A percentile compares a stretch with the other conserved stretches of the same genome.
Evolutionary conservation across 2,888 invertebrate species (phyloP).

Genomic region (Anagyrus pseudococci): DNA sequence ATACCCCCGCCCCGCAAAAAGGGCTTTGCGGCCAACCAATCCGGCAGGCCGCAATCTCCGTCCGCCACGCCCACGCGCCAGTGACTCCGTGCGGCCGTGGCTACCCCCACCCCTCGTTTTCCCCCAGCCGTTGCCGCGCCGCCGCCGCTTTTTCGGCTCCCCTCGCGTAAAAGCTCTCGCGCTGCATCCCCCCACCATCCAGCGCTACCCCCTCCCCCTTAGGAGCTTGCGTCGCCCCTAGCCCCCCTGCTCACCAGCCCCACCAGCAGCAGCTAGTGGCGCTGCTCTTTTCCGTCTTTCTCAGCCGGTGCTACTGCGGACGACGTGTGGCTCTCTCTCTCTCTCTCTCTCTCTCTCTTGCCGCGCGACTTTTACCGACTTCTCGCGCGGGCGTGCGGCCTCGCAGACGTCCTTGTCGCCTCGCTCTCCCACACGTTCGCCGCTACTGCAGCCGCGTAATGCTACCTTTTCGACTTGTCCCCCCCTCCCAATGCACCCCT

Average conservation of each 20-base stretch:
- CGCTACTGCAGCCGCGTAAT: no score
- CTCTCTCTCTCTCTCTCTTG: no score
- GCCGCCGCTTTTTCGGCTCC: slow-evolving; percentile 43
- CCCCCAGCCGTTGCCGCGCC: slow-evolving; percentile 12
- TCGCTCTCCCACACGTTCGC: no score
- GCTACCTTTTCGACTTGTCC: no score
- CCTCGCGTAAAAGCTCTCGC: slow-evolving; percentile 42
- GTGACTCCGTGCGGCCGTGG: slow-evolving; percentile 51
- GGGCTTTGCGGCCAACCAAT: slow-evolving; percentile 58
- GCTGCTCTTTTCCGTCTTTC: slow-evolving; percentile 2
- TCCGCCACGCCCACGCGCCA: slow-evolving; percentile 58
- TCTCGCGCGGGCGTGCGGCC: no score
- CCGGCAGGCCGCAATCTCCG: slow-evolving; percentile 54
- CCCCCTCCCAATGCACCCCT: no score
- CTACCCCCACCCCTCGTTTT: slow-evolving; percentile 40
- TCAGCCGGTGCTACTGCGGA: background rate
- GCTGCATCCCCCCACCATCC: slow-evolving; percentile 35
- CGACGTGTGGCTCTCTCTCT: background rate
- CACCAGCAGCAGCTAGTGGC: no score
- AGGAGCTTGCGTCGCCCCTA: no score
- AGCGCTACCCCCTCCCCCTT: slow-evolving; percentile 37
- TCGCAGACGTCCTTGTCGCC: no score
- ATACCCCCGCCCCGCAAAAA: slow-evolving; percentile 40
- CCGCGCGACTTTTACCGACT: no score
- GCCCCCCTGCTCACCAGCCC: no score